These are phyloP conservation scores for Strigamia transsilvanica DNA, from an alignment of 2,888 invertebrate species.

Conservation along the genomic window DNA sequence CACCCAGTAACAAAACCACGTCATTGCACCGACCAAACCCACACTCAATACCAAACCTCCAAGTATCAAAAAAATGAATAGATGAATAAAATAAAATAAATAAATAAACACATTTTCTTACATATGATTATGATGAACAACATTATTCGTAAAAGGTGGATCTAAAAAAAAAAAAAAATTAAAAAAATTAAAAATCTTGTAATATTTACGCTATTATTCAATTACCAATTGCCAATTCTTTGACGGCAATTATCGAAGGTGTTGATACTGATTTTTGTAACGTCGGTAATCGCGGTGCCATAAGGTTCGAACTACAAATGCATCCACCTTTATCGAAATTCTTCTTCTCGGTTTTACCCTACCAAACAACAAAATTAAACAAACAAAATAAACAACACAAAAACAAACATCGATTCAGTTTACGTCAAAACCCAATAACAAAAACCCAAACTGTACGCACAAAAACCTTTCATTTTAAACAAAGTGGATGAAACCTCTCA, in stretches of 20 bases:
- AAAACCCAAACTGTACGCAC: no score
- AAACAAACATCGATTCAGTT: neutral
- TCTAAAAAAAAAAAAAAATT: neutral
- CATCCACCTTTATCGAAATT: slow-evolving; percentile 13
- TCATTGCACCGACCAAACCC: neutral
- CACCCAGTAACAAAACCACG: neutral
- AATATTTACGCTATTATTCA: neutral
- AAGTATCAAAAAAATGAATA: neutral
- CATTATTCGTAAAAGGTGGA: slow-evolving; percentile 12
- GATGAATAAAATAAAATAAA: no score
- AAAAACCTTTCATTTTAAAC: no score
- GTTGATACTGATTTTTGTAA: slow-evolving; percentile 90
- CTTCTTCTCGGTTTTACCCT: slow-evolving; percentile 9
- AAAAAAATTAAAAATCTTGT: neutral
- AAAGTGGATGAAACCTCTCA: no score
- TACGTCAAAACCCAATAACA: no score
- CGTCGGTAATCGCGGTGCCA: slow-evolving; percentile 61
- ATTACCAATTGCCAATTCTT: slow-evolving; percentile 51
- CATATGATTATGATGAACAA: slow-evolving; percentile 31
- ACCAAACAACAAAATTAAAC: neutral
- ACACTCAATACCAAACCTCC: neutral
- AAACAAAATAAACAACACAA: neutral
- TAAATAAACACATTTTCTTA: neutral
- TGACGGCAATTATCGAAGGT: slow-evolving; percentile 65
- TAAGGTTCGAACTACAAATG: slow-evolving; percentile 1